Evolutionary conservation across 2,888 invertebrate species (phyloP), one percentile per base, ranked within the genome.

Genomic region (Clepsis dumicolana): DNA sequence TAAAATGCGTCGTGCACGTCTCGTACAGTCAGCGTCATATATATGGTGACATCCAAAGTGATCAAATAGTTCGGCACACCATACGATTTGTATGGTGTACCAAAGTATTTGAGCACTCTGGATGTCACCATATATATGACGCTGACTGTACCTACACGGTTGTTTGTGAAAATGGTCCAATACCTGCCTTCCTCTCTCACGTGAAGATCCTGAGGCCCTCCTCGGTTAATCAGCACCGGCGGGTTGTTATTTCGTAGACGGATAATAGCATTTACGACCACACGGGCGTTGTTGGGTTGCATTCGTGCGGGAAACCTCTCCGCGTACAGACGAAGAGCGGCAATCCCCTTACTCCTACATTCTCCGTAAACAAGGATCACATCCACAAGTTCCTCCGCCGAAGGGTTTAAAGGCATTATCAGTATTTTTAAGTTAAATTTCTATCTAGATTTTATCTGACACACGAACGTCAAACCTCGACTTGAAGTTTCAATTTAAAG

Each of bases 1-100:
- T 48, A 48, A 60, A 50, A 61, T 50, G 32, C 61, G 50, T 61
- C 48, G 50, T 61, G 61, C 48, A 32, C 50, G 48, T 61, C 50
- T 61, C 48, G 61, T 61, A 27, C 59, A 41, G 27, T n/a, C n/a
- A n/a, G n/a, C n/a, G n/a, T n/a, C n/a, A n/a, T n/a, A n/a, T n/a
- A n/a, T n/a, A n/a, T n/a, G n/a, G n/a, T n/a, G n/a, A n/a, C n/a
- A n/a, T n/a, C n/a, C n/a, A n/a, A n/a, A n/a, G n/a, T n/a, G n/a
- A n/a, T n/a, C n/a, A n/a, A n/a, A n/a, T n/a, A n/a, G n/a, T n/a
- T n/a, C n/a, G n/a, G n/a, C n/a, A n/a, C n/a, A n/a, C n/a, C n/a
- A n/a, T n/a, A n/a, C n/a, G n/a, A n/a, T n/a, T n/a, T n/a, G n/a
- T n/a, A n/a, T n/a, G n/a, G n/a, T n/a, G n/a, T n/a, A n/a, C n/a